phyloP scores from a whole-genome alignment of 2,113 vertebrate genomes.

The Thomomys bottae region DNA sequence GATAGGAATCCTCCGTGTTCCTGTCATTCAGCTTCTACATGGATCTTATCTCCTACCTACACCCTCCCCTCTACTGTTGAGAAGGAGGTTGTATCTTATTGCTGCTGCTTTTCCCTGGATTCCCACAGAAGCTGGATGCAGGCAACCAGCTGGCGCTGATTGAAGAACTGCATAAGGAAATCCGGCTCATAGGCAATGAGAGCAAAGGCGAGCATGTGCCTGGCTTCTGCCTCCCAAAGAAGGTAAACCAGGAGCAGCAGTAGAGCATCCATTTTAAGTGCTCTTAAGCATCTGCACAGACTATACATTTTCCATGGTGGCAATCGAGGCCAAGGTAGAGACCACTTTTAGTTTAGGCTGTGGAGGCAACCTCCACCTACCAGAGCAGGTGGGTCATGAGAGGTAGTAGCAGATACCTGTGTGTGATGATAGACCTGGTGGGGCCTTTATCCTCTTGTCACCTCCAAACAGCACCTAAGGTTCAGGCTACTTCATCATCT shows the following conservation, averaged over 20 bases:
- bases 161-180: slow-evolving; percentile 96
- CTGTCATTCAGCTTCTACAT: fast-evolving
- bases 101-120: slow-evolving; percentile 28
- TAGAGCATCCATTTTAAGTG: background rate
- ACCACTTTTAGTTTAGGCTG: background rate
- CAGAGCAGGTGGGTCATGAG: background rate
- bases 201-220: slow-evolving; percentile 94
- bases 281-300: background rate
- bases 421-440: background rate
- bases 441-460: background rate
- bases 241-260: slow-evolving; percentile 86
- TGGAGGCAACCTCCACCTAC: background rate
- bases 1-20: background rate
- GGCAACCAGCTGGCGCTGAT: slow-evolving; percentile 96
- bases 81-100: background rate
- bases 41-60: background rate
- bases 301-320: background rate
- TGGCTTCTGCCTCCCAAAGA: slow-evolving; percentile 98
- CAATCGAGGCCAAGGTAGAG: background rate
- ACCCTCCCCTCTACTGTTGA: background rate
- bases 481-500: background rate
- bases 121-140: slow-evolving; percentile 93
- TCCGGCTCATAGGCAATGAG: slow-evolving; percentile 91
- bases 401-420: background rate
- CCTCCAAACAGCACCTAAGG: background rate